Base-by-base conservation (phyloP, 2,797 vertebrate genomes). In the Liasis olivaceus region DNA sequence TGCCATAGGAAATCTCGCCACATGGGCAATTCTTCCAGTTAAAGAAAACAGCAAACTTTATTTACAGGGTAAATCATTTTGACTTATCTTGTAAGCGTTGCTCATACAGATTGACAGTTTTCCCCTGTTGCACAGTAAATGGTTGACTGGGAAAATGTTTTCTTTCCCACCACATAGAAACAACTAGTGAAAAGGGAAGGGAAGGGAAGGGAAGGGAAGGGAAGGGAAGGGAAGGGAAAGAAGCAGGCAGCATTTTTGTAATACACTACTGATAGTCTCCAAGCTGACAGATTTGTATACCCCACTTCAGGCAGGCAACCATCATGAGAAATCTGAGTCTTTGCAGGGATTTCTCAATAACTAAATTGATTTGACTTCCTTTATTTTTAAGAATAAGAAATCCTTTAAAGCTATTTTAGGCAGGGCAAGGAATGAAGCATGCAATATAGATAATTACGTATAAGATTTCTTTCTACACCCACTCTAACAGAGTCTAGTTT, bases 31-130 rank as follows among this genome's bases (percentile, higher is more conserved):
- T 97, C 97, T 96, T 96, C 96, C 94, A 95, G 96, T 97, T 94
- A 97, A 97, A 97, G 96, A 98, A 98, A 98, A 97, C 96, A 97
- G 95, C 95, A 94, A 96, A 94, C 96, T 97, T 97, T 97, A 97
- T 97, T 98, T 97, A 97, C 96, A 97, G 95, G 96, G 96, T 97
- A 98, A 97, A 97, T 97, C 97, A 97, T 97, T 97, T 96, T 97
- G 97, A 97, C 97, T 97, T 97, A 96, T 96, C 96, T 98, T 96
- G 94, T 95, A 96, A 95, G 92, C 95, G 94, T 95, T 96, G 94
- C 95, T 95, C 95, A 95, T 96, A 97, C 95, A 94, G 96, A 96
- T 96, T 97, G 97, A 97, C 97, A 97, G 96, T 96, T 96, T 96
- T 94, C 96, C 96, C 96, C 95, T 96, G 96, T 95, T 96, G 96